Evolutionary conservation across 2,797 vertebrate genomes (phyloP).

Genomic region (Tiaroga cobitis): DNA sequence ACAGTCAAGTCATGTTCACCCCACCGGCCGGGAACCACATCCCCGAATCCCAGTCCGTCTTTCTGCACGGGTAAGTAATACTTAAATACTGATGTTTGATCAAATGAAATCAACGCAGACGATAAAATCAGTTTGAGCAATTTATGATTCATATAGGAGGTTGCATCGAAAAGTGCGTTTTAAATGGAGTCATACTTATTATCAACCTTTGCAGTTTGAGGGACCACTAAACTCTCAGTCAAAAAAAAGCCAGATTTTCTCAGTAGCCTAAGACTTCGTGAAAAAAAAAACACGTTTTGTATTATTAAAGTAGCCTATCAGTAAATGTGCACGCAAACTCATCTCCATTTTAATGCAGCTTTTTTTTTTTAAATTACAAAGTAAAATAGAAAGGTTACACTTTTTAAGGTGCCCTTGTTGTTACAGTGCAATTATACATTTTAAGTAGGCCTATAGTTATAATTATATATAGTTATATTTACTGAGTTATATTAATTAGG

Average conservation of each 20-base stretch:
- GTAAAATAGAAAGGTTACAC: background rate
- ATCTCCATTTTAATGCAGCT: background rate
- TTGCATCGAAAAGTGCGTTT: background rate
- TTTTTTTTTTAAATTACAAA: background rate
- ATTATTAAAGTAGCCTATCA: background rate
- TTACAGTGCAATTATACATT: no score
- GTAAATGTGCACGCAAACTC: background rate
- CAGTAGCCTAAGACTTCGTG: no score
- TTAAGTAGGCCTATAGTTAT: no score
- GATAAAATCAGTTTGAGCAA: background rate
- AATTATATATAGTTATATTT: no score
- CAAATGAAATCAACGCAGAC: background rate
- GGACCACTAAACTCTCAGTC: background rate
- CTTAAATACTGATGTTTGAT: background rate
- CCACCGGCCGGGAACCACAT: conserved; percentile 72
- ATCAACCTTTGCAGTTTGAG: background rate
- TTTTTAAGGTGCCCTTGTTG: no score
- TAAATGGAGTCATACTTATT: background rate
- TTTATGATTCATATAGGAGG: background rate
- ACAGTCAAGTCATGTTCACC: conserved; percentile 75
- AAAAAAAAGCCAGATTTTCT: background rate
- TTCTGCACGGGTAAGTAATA: conserved; percentile 81
- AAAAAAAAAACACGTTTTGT: background rate
- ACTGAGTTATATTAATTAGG: no score
- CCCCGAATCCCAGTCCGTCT: conserved; percentile 80